A percentile compares a stretch with the other conserved stretches of the same genome.
Evolutionary conservation across 2,113 vertebrate genomes (phyloP).

Genomic region (Hippocampus mohnikei): DNA sequence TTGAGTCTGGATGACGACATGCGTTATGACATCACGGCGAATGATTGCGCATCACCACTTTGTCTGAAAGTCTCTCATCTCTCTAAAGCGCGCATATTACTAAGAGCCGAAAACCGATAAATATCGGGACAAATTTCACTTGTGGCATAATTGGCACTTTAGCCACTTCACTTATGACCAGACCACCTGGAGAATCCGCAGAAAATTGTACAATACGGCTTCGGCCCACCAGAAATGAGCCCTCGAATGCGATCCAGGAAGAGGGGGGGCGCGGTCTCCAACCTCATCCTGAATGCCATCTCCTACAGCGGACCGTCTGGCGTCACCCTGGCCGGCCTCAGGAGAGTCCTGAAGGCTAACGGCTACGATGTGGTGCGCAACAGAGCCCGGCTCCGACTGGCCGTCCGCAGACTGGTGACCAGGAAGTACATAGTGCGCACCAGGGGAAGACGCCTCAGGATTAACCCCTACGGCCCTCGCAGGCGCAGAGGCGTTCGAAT

Average conservation of each 20-base stretch:
- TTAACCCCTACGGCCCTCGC: constrained; percentile 24
- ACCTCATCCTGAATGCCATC: constrained; percentile 75
- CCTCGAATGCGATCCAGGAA: constrained; percentile 67
- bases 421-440: constrained; percentile 49
- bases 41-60: not conserved
- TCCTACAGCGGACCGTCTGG: constrained; percentile 69
- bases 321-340: constrained; percentile 68
- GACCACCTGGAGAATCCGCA: not conserved
- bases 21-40: not conserved
- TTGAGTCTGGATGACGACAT: not conserved
- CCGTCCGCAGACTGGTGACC: constrained; percentile 58
- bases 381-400: constrained; percentile 51
- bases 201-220: not conserved
- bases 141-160: not conserved
- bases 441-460: constrained; percentile 58
- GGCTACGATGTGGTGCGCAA: constrained; percentile 82
- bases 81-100: not conserved
- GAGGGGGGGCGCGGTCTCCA: constrained; percentile 70
- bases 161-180: not conserved
- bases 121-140: not conserved
- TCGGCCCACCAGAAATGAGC: constrained; percentile 29
- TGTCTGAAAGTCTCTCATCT: not conserved
- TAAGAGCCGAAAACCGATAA: not conserved
- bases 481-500: not conserved
- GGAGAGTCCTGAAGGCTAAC: constrained; percentile 70